Base-by-base conservation (phyloP, 1,140 invertebrate genomes). In the Frieseomelitta varia region DNA sequence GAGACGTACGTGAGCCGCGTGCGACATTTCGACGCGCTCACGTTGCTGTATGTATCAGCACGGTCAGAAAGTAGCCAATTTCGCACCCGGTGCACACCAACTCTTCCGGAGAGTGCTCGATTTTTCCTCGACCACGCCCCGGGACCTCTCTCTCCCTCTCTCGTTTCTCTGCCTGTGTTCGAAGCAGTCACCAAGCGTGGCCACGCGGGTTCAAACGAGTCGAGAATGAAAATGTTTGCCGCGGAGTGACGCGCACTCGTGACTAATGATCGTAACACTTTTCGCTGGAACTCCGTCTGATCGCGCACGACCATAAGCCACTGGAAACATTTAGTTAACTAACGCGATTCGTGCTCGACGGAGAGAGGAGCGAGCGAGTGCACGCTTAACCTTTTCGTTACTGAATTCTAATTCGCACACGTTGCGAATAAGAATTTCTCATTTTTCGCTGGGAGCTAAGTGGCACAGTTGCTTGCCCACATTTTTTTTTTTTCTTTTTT, bases 51-150 rank as follows among this genome's bases (percentile, higher is more conserved):
- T 15, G 30, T 27, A 21, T n/a, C 61, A 34, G 78, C 71, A 51
- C 79, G 47, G 34, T 71, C 55, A 53, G 53, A 71, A 75, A 85
- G 68, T 65, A 80, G 58, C 68, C 77, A 56, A 84, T 84, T 84
- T 84, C 58, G 77, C 67, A 79, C 68, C n/a, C 68, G 19, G 21
- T 79, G 67, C 75, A 27, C 74, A 51, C 24, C 81, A 56, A 55
- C 73, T 68, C 61, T 77, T 82, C 63, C 73, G 34, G 15, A 24
- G 79, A 81, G 55, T 34, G 68, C 73, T 82, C 51, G 73, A 47
- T 77, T 77, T 82, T 75, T 56, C 61, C 55, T 58, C n/a, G 53
- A 6, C 72, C 47, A 58, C 17, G n/a, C 17, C 72, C n/a, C 65
- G 51, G 39, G 30, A n/a, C 51, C 58, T 61, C 51, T 30, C 24